Evolutionary conservation across 2,888 invertebrate genomes (phyloP).

Genomic region (Zygogramma bicolorata): DNA sequence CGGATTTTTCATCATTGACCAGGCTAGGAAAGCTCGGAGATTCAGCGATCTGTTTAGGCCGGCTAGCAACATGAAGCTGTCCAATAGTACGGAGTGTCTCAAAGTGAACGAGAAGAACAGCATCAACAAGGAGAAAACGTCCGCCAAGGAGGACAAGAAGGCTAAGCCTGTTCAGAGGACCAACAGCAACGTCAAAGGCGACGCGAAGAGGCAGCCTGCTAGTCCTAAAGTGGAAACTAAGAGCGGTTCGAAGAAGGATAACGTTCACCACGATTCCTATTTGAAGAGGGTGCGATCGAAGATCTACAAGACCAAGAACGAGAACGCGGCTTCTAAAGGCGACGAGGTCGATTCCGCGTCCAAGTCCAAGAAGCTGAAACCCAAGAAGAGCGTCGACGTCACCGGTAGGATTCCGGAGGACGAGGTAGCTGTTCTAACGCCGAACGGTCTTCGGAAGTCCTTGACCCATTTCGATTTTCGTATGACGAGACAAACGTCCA

Average conservation of each 20-base stretch:
- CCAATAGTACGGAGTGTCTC: conserved; percentile 58
- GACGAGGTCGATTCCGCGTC: conserved; percentile 56
- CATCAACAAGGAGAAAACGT: conserved; percentile 48
- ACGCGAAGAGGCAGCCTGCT: conserved; percentile 25
- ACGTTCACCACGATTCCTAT: conserved; percentile 54
- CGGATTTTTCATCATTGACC: conserved; percentile 57
- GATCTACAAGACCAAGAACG: conserved; percentile 63
- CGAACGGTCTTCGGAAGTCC: conserved; percentile 49
- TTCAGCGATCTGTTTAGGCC: conserved; percentile 63
- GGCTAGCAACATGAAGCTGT: conserved; percentile 43
- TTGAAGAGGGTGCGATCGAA: conserved; percentile 65
- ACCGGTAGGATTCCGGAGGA: conserved; percentile 52
- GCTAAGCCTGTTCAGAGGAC: conserved; percentile 35
- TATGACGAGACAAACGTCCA: conserved; percentile 64
- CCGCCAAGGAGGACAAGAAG: conserved; percentile 38
- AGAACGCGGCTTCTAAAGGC: conserved; percentile 38
- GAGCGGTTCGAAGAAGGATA: conserved; percentile 27
- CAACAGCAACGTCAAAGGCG: conserved; percentile 35
- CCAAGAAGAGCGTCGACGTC: conserved; percentile 44
- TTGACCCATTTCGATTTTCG: conserved; percentile 61
- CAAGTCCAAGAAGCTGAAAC: conserved; percentile 55
- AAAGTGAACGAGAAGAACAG: conserved; percentile 52
- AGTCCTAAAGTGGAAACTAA: conserved; percentile 24
- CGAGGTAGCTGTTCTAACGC: conserved; percentile 47
- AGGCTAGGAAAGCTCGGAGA: conserved; percentile 55